These are phyloP conservation scores for Brachionus sp. DNA, from an alignment of 1,140 invertebrate genomes.

Conservation along the genomic window DNA sequence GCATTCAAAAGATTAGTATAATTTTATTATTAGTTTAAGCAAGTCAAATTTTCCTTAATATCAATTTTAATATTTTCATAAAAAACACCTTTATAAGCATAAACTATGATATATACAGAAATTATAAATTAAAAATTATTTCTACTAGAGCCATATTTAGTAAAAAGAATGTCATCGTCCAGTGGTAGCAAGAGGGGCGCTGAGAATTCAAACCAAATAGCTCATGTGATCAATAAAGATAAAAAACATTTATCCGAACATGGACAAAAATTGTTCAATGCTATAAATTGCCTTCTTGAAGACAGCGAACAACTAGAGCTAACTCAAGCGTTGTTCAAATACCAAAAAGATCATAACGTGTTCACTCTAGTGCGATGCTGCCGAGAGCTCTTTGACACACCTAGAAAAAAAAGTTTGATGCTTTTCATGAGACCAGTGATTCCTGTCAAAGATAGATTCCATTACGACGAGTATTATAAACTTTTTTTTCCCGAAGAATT, in stretches of 20 bases:
- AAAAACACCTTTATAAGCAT: background rate
- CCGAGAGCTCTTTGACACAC: conserved; percentile 35
- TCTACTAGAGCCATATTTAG: background rate
- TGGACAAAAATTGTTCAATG: conserved; percentile 42
- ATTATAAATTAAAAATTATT: background rate
- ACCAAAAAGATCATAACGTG: conserved; percentile 44
- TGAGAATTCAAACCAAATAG: conserved; percentile 29
- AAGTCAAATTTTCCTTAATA: background rate
- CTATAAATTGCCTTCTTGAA: conserved; percentile 17
- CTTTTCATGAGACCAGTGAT: conserved; percentile 43
- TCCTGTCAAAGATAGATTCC: conserved; percentile 40
- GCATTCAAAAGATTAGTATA: conserved; percentile 19
- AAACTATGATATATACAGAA: background rate
- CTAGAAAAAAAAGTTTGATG: conserved; percentile 36
- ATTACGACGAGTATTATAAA: conserved; percentile 44
- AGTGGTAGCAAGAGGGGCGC: background rate
- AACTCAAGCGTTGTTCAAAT: conserved; percentile 29
- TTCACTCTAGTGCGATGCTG: conserved; percentile 33
- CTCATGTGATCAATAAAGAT: conserved; percentile 37
- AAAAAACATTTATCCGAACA: conserved; percentile 38
- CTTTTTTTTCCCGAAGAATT: conserved; percentile 45
- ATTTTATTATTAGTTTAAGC: conserved; percentile 19
- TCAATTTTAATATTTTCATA: conserved; percentile 7
- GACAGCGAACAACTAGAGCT: conserved; percentile 27
- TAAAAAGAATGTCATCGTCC: conserved; percentile 18